Base-by-base conservation (phyloP, 2,888 invertebrate genomes). In the Agrochola litura region DNA sequence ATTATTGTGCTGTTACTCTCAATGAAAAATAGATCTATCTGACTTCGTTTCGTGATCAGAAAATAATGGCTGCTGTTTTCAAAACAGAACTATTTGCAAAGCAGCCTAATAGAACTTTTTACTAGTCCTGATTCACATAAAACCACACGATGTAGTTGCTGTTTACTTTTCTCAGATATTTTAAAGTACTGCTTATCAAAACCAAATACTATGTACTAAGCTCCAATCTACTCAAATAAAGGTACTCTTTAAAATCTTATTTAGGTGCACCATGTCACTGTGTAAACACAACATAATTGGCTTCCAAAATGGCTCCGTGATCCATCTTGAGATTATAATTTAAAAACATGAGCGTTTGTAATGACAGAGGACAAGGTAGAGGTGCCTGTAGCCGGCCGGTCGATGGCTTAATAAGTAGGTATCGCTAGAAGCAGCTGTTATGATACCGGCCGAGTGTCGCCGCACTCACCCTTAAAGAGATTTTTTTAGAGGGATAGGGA, bases 401-500 rank as follows among this genome's bases (percentile, higher is more conserved):
- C 94, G 95, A 94, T 94, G 93, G 93, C 95, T 95, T 96, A 96
- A 96, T 96, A 96, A 95, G 95, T 94, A 94, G 95, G 96, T 96
- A 96, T 96, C 95, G 93, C 92, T 93, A 93, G 95, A 92, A 95
- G 94, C 96, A 96, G 96, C 96, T 96, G 96, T 94, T 96, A 95
- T 95, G 96, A 96, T 95, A 96, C 95, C 95, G 94, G 92, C 93
- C 94, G 93, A 94, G 95, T 95, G 96, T 95, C 95, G 94, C 95
- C 93, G 94, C 95, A 94, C 93, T 95, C 95, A 93, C 93, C 94
- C 94, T 94, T 93, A 94, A 94, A 93, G 90, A 92, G 88, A 90
- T 93, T 94, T 95, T 94, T 89, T 85, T 75, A 71, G 79, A 76
- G 54, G 76, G 43, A 70, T 73, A 79, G 63, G 61, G 83, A 90